Base-by-base conservation (phyloP, 2,888 invertebrate species). In the Myopa testacea region DNA sequence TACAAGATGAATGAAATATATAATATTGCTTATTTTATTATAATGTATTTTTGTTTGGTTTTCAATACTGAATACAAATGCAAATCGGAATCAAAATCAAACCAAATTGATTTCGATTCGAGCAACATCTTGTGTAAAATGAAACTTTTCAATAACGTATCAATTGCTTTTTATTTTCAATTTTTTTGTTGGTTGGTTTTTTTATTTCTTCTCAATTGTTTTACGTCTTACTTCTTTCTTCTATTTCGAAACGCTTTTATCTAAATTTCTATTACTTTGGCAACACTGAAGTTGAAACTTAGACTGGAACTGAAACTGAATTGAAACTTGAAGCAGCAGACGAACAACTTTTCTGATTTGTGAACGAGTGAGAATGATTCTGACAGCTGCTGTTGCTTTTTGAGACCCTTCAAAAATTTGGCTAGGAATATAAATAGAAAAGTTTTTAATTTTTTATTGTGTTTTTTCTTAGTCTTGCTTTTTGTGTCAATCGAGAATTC, bases 91-190 rank as follows among this genome's bases (percentile, higher is more conserved):
- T 26, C 26, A 45, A 45, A 45, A 6, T 45, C 7, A 45, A 45
- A 8, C 45, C 7, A 45, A 45, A 45, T 45, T 45, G 45, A 45
- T 45, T 45, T 45, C 7, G 10, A 45, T 45, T 45, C 45, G 45
- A 8, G 68, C 75, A 67, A 68, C 68, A 75, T 68, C 58, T 67
- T 63, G 73, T 68, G 55, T 45, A 58, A 40, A 40, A 37, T 8
- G 19, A 67, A 75, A 67, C 72, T 67, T 75, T 75, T 75, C 55
- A 50, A 38, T 40, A 67, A 68, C 67, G 75, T 67, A 75, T 75
- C 75, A 75, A 75, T 75, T 55, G 73, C 19, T 62, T 34, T 58
- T 67, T 34, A 55, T 67, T 67, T 75, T 73, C 16, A n/a, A 10
- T 65, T 65, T 38, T 52, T 52, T 52, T 1, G 1, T 8, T 8